These are phyloP conservation scores for Dryoscopus gambensis DNA, from an alignment of 2,113 vertebrate species.

Conservation along the genomic window DNA sequence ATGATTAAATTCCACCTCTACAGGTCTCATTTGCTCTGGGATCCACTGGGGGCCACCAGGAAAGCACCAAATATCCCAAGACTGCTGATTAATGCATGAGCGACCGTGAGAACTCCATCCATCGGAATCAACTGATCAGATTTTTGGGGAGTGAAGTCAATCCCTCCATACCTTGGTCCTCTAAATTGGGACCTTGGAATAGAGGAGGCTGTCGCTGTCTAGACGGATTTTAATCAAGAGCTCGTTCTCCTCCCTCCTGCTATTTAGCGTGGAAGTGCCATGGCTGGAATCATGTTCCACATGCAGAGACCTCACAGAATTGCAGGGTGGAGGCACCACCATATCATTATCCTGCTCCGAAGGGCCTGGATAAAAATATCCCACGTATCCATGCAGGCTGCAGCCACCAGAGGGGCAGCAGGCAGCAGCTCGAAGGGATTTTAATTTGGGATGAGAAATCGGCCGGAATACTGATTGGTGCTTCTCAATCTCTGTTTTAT, in stretches of 20 bases:
- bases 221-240: slow-evolving; percentile 14
- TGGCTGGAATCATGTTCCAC: background rate
- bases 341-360: slow-evolving; percentile 15
- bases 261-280: background rate
- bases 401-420: background rate
- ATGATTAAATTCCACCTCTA: background rate
- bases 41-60: background rate
- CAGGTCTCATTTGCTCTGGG: background rate
- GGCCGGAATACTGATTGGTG: background rate
- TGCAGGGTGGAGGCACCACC: slow-evolving; percentile 23
- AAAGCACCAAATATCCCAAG: background rate
- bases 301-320: background rate
- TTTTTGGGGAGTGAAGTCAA: background rate
- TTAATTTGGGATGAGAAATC: background rate
- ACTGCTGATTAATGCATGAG: background rate
- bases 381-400: background rate
- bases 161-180: background rate
- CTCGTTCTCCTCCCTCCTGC: background rate
- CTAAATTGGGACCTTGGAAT: background rate
- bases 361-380: slow-evolving; percentile 30
- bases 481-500: background rate
- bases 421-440: background rate
- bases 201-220: background rate
- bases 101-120: background rate
- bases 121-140: background rate